A percentile compares a stretch with the other conserved stretches of the same genome.
These are phyloP conservation scores for Megaptera novaeangliae DNA, from an alignment of 2,113 vertebrate species.

Conservation along the genomic window DNA sequence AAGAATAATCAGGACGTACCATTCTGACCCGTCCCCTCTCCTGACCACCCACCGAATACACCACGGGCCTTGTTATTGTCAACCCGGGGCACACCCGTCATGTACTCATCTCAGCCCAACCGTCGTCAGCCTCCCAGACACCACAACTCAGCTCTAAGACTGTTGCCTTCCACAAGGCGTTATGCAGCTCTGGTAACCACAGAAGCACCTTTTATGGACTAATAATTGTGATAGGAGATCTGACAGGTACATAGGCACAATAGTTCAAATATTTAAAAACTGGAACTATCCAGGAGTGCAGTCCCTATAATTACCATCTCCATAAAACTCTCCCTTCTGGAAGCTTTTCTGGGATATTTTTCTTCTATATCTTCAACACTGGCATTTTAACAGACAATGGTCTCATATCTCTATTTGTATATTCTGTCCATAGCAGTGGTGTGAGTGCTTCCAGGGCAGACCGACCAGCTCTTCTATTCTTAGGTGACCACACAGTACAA, in stretches of 20 bases:
- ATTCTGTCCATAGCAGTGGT: background rate
- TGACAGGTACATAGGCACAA: background rate
- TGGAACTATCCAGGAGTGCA: background rate
- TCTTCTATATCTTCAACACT: background rate
- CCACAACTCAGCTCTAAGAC: background rate
- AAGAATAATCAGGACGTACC: background rate
- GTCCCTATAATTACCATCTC: background rate
- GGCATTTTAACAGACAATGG: background rate
- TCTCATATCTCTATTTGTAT: background rate
- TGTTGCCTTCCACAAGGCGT: background rate
- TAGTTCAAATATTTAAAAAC: background rate
- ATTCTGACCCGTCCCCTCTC: background rate
- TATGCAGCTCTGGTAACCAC: background rate
- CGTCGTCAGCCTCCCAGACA: background rate
- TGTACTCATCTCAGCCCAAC: background rate
- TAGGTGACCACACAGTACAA: background rate
- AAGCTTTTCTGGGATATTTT: background rate
- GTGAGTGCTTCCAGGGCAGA: background rate
- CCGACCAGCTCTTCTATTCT: background rate
- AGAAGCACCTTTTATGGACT: background rate
- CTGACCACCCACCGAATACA: background rate
- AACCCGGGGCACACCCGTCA: rapidly evolving
- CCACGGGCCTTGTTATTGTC: background rate
- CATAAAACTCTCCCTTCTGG: background rate
- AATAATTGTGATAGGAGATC: background rate